Conservation (phyloP, 2,113 vertebrate species). For the Paratilapia polleni region DNA sequence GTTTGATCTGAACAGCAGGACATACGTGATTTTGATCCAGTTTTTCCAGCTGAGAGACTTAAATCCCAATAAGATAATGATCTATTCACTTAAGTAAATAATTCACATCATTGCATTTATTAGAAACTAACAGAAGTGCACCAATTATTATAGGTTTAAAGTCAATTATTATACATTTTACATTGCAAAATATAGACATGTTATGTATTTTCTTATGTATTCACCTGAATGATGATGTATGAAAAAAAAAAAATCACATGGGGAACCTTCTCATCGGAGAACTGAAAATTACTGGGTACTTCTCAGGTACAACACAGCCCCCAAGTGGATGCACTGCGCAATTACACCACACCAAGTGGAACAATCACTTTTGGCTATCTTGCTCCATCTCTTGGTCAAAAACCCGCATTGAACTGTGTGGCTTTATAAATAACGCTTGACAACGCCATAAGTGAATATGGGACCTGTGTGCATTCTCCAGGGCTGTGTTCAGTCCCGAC, state of each 20-base stretch:
- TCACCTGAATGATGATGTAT: neutral
- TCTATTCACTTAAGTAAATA: neutral
- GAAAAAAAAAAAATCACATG: neutral
- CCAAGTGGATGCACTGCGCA: constrained; percentile 19
- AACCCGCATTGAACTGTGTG: neutral
- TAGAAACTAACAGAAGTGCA: too few species aligned
- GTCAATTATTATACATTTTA: neutral
- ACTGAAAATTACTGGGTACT: neutral
- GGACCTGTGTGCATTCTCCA: neutral
- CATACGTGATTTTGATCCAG: neutral
- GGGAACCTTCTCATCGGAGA: neutral
- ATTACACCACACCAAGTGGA: constrained; percentile 14
- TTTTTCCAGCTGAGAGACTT: neutral
- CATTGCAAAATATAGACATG: neutral
- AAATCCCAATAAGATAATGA: neutral
- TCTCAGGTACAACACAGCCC: constrained; percentile 53
- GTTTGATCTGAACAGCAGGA: neutral
- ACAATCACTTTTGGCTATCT: neutral
- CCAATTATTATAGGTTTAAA: neutral
- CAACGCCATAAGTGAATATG: neutral
- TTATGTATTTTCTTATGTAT: neutral
- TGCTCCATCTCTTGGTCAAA: constrained; percentile 54
- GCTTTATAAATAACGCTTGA: neutral
- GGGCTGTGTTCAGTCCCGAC: neutral
- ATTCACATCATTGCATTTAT: neutral